phyloP scores from a whole-genome alignment of 1,140 invertebrate genomes.

The Drosophila aff. region DNA sequence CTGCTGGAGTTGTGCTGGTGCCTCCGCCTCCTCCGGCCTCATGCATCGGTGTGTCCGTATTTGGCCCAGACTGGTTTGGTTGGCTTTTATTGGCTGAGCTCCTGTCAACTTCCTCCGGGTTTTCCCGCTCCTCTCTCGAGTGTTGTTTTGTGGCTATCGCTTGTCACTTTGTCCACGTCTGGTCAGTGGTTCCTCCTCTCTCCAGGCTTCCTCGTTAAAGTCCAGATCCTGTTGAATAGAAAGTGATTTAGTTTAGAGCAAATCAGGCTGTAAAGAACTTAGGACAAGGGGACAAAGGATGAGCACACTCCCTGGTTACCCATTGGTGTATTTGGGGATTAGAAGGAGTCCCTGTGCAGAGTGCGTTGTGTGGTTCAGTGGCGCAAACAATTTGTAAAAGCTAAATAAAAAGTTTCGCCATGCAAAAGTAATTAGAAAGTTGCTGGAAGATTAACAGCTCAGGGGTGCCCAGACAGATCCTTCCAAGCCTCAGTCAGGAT shows the following conservation, averaged over 20 bases:
- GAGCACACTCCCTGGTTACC: neutral
- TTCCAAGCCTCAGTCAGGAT: neutral
- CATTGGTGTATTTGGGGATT: neutral
- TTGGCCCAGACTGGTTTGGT: conserved; percentile 41
- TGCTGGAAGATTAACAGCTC: conserved; percentile 72
- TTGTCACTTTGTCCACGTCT: conserved; percentile 36
- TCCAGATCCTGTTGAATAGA: conserved; percentile 71
- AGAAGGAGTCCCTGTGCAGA: neutral
- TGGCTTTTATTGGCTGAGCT: conserved; percentile 71
- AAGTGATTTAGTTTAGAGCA: conserved; percentile 77
- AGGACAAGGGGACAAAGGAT: conserved; percentile 15
- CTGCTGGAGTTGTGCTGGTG: conserved; percentile 29
- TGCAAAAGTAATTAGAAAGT: conserved; percentile 78
- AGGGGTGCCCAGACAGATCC: neutral
- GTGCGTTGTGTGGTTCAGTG: conserved; percentile 29
- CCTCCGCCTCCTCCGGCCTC: conserved; percentile 34
- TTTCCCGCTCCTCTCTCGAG: conserved; percentile 12
- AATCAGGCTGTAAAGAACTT: conserved; percentile 20
- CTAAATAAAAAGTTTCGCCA: conserved; percentile 55
- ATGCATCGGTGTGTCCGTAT: conserved; percentile 66
- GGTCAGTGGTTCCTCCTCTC: neutral
- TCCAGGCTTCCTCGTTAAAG: conserved; percentile 19
- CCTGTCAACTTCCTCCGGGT: conserved; percentile 26
- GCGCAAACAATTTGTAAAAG: conserved; percentile 65
- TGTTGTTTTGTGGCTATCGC: conserved; percentile 47